These are phyloP conservation scores for Xestia xanthographa DNA, from an alignment of 2,888 invertebrate species.

Conservation along the genomic window DNA sequence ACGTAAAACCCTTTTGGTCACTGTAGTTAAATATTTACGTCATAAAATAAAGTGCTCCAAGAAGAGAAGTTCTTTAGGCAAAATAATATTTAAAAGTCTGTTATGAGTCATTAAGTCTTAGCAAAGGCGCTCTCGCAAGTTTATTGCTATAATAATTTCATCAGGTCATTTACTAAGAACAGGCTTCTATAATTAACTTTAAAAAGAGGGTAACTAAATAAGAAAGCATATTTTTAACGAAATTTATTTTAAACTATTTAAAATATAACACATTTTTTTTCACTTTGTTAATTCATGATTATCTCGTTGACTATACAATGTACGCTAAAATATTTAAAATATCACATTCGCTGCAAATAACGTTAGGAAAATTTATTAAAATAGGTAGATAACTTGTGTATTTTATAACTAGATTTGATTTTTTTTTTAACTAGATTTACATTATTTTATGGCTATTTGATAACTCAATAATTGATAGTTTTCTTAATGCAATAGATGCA, in stretches of 20 bases:
- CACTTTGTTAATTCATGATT: slow-evolving; percentile 27
- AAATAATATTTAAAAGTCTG: slow-evolving; percentile 29
- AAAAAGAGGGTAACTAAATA: slow-evolving; percentile 16
- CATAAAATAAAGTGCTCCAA: slow-evolving; percentile 15
- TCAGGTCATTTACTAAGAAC: slow-evolving; percentile 40
- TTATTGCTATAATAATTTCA: slow-evolving; percentile 45
- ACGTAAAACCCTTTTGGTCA: background rate
- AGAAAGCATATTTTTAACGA: slow-evolving; percentile 20
- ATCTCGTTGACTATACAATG: slow-evolving; percentile 22
- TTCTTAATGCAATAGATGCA: slow-evolving; percentile 1
- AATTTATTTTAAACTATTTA: slow-evolving; percentile 41
- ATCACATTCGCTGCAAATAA: slow-evolving; percentile 65
- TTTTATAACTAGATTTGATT: too few relatives aligned
- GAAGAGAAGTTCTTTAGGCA: slow-evolving; percentile 15
- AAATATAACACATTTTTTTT: slow-evolving; percentile 31
- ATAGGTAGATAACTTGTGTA: slow-evolving; percentile 34
- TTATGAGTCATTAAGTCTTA: slow-evolving; percentile 30
- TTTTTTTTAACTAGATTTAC: slow-evolving; percentile 16
- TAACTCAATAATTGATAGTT: background rate
- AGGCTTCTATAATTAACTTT: slow-evolving; percentile 4
- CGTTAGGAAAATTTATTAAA: slow-evolving; percentile 32
- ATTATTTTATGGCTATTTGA: slow-evolving; percentile 10
- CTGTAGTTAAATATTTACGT: background rate
- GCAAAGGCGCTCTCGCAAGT: slow-evolving; percentile 18
- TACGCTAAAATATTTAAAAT: slow-evolving; percentile 35